A percentile compares a stretch with the other conserved stretches of the same genome.
These are phyloP conservation scores for Actinopyga echinites DNA, from an alignment of 53 echinoderm and acorn worm genomes.

Conservation along the genomic window DNA sequence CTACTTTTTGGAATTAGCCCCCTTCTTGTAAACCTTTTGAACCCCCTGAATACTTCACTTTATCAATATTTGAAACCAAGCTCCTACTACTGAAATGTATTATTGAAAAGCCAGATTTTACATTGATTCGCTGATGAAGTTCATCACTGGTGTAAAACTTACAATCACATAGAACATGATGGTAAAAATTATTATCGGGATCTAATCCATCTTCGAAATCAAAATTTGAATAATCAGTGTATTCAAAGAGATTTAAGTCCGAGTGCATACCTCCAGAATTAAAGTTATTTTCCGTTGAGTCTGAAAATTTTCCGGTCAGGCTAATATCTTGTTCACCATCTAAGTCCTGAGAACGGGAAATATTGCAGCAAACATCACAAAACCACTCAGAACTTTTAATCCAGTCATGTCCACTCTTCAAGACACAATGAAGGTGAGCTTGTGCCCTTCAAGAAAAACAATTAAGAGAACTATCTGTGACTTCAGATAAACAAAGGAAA, in stretches of 20 bases:
- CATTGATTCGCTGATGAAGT: not conserved
- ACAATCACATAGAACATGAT: not conserved
- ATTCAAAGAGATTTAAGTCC: not conserved
- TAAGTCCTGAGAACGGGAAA: not conserved
- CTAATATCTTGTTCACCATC: not conserved
- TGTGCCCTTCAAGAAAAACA: not conserved
- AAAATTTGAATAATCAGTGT: not conserved
- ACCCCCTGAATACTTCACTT: not conserved
- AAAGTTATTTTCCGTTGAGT: not conserved
- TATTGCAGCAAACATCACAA: not conserved
- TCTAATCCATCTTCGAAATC: not conserved
- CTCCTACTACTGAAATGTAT: not conserved
- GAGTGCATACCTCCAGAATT: not conserved
- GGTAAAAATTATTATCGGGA: constrained; percentile 1
- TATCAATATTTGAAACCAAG: not conserved
- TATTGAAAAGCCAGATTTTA: not conserved
- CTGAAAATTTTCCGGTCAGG: not conserved
- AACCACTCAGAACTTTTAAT: not conserved
- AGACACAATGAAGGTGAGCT: not conserved
- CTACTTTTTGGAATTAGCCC: too few species aligned
- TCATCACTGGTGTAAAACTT: not conserved
- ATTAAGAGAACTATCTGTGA: not conserved
- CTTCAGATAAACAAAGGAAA: not conserved
- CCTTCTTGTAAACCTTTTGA: too few species aligned
- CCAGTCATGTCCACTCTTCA: not conserved